Conservation (phyloP, 2,797 vertebrate species). For the Amblyraja radiata region DNA sequence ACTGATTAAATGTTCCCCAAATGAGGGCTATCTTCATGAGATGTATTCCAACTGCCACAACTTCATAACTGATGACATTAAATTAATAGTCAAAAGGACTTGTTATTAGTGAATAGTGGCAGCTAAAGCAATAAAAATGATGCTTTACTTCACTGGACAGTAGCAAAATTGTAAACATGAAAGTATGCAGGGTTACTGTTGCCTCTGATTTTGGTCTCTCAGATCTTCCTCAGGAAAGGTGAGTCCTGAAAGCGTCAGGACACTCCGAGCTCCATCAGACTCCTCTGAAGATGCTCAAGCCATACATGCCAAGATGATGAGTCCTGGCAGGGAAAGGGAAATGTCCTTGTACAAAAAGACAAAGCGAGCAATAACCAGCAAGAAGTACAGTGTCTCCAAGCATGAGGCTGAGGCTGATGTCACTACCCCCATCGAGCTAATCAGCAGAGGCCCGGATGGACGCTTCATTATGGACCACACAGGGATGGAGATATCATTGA, state of each 20-base stretch:
- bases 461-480: slow-evolving; percentile 86
- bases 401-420: slow-evolving; percentile 81
- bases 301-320: slow-evolving; percentile 83
- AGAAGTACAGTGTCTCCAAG: slow-evolving; percentile 97
- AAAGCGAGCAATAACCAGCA: slow-evolving; percentile 94
- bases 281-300: slow-evolving; percentile 85
- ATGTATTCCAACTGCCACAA: background rate
- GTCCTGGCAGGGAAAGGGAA: slow-evolving; percentile 87
- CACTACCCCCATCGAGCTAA: slow-evolving; percentile 94
- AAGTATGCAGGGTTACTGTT: background rate
- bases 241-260: slow-evolving; percentile 90
- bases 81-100: background rate
- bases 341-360: slow-evolving; percentile 97
- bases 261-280: slow-evolving; percentile 77
- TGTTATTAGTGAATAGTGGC: slow-evolving; percentile 10
- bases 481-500: slow-evolving; percentile 74
- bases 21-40: background rate
- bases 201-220: slow-evolving; percentile 41
- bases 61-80: slow-evolving; percentile 23
- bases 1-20: background rate
- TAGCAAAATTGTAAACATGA: slow-evolving; percentile 29
- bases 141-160: slow-evolving; percentile 33
- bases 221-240: slow-evolving; percentile 97
- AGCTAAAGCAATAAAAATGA: slow-evolving; percentile 24
- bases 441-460: slow-evolving; percentile 91